Base-by-base conservation (phyloP, 37 sponge, comb jelly and placozoan genomes). In the Axinella damicornis region DNA sequence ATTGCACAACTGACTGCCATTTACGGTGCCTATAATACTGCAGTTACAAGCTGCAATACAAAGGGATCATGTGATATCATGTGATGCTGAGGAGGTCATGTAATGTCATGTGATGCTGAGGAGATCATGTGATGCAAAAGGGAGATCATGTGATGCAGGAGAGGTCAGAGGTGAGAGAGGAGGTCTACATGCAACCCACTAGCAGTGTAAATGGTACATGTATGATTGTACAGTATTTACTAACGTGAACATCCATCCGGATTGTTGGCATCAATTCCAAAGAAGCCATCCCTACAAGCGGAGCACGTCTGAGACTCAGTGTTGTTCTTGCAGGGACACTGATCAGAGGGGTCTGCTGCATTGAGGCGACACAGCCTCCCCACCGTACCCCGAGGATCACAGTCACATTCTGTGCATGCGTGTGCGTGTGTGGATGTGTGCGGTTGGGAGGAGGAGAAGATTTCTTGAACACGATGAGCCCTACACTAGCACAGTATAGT, bases 351-450 rank as follows among this genome's bases (percentile, higher is more conserved):
- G n/a, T n/a, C n/a, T n/a, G n/a, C 6, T 46, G 46, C 46, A 52
- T 35, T 14, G 70, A 72, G 67, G 25, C 54, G 22, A 37, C 19
- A 30, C 61, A 36, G 4, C 20, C 76, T 68, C 2, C 77, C 82
- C 38, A 58, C 59, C 0, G 88, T 88, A 16, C 88, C 88, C 9
- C 82, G 71, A 28, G 79, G 79, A 33, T 89, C 87, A 86, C 85
- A 80, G 24, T 80, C 71, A 74, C 82, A 85, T 22, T 41, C 85
- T 84, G 76, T 30, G 30, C 9, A 11, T 46, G 46, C 9, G n/a
- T n/a, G n/a, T n/a, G n/a, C n/a, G n/a, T n/a, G n/a, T n/a, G n/a
- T 46, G 46, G 4, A 46, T 46, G 9, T 46, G 46, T 4, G 46
- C 4, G 46, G 9, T 12, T 46, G 9, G 9, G 46, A 46, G 6